phyloP scores from a whole-genome alignment of 2,888 invertebrate genomes.

The Drosophila cognata region DNA sequence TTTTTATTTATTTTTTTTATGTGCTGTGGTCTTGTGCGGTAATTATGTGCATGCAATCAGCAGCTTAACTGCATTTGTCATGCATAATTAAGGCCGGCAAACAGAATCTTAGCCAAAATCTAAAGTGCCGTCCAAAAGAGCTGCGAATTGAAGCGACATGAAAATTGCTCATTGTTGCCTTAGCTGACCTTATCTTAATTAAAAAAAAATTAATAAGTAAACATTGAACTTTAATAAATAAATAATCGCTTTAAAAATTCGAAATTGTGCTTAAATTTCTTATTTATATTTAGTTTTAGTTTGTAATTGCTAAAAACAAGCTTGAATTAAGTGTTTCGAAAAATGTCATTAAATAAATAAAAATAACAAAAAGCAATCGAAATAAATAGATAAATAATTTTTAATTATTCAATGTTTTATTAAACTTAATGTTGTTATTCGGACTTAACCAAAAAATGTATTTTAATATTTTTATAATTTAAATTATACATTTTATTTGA shows the following conservation, averaged over 20 bases:
- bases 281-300: neutral
- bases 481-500: neutral
- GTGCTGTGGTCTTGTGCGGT: conserved; percentile 41
- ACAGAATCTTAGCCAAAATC: conserved; percentile 54
- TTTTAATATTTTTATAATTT: neutral
- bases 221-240: neutral
- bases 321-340: neutral
- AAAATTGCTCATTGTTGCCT: conserved; percentile 1
- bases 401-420: no score
- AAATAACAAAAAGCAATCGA: neutral
- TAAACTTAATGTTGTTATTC: no score
- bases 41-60: conserved; percentile 78
- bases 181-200: conserved; percentile 3
- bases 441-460: neutral
- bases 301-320: neutral
- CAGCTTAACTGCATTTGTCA: conserved; percentile 72
- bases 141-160: conserved; percentile 28
- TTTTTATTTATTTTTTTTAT: neutral
- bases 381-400: no score
- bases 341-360: neutral
- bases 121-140: conserved; percentile 38
- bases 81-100: conserved; percentile 70
- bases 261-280: neutral
- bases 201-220: neutral
- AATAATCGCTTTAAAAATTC: neutral